phyloP scores from a whole-genome alignment of 1,140 invertebrate species.

The Ectropis grisescens region DNA sequence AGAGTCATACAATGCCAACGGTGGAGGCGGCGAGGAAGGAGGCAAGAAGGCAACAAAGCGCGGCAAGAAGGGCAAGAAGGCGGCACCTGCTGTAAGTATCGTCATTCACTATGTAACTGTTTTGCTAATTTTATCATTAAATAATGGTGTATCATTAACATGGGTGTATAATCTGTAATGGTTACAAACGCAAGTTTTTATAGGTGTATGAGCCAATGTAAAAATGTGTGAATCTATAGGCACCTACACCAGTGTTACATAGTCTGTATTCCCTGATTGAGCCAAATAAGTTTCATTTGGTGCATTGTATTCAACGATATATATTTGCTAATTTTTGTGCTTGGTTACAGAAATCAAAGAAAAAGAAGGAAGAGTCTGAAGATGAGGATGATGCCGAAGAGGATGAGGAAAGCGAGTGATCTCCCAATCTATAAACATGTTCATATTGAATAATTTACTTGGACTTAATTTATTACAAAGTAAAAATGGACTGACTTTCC shows the following conservation, averaged over 20 bases:
- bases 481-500: constrained; percentile 65
- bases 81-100: constrained; percentile 54
- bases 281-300: no score
- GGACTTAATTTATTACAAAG: constrained; percentile 71
- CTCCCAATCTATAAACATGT: constrained; percentile 56
- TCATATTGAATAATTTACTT: constrained; percentile 71
- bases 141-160: constrained; percentile 2
- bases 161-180: constrained; percentile 1
- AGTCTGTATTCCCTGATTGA: no score
- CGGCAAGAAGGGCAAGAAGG: constrained; percentile 68
- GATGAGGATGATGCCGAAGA: constrained; percentile 66
- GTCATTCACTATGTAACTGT: no score
- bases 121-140: constrained; percentile 1
- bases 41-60: constrained; percentile 68
- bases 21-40: constrained; percentile 70
- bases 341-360: constrained; percentile 60
- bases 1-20: constrained; percentile 87
- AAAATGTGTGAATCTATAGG: no score
- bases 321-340: no score
- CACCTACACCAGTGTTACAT: no score
- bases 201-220: no score
- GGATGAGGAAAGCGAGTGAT: constrained; percentile 70
- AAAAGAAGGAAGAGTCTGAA: constrained; percentile 70
- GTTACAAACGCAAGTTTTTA: constrained; percentile 8
- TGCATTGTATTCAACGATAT: no score